Evolutionary conservation across 1,140 invertebrate genomes (phyloP), one percentile per base, ranked within the genome.

Genomic region (Zaprionus tsacasi): DNA sequence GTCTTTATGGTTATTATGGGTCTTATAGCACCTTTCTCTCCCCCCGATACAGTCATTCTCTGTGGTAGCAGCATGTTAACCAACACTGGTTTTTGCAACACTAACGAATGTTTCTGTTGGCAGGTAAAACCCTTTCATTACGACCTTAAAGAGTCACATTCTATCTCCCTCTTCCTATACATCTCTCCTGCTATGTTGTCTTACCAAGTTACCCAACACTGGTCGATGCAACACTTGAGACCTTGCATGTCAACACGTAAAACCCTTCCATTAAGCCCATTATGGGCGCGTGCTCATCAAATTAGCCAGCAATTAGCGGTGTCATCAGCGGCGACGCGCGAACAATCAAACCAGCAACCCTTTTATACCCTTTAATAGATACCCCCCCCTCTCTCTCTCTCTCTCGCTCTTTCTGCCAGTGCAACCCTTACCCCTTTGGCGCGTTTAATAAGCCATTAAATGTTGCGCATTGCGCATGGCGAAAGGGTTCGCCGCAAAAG

Each of bases 241-340:
- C n/a, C 15, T 48, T 38, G 21, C 61, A 48, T 45, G 5, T 13
- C 57, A 54, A 17, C 38, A 35, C 38, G 6, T 57, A 17, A 67
- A 76, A 68, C 65, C 55, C 70, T 70, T 70, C 55, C 17, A 57
- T 45, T 59, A 59, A 76, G 54, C 82, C 70, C 70, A 80, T 86
- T 65, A 76, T 52, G 63, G 45, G 45, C 35, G 52, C 35, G 48
- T 70, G 68, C 59, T 74, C 48, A 74, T 50, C 78, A 90, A 85
- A 89, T 89, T 89, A 86, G 81, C 78, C 85, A 79, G 54, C 81
- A 89, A 89, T 89, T 89, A 89, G 85, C 86, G 85, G 85, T 88
- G 78, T 89, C 85, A 87, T 83, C 78, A 60, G 52, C 60, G 57
- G 65, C 64, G 70, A 79, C 59, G 66, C 50, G 68, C 78, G 17